These are phyloP conservation scores for Crax fasciolata DNA, from an alignment of 2,797 vertebrate genomes.

Conservation along the genomic window DNA sequence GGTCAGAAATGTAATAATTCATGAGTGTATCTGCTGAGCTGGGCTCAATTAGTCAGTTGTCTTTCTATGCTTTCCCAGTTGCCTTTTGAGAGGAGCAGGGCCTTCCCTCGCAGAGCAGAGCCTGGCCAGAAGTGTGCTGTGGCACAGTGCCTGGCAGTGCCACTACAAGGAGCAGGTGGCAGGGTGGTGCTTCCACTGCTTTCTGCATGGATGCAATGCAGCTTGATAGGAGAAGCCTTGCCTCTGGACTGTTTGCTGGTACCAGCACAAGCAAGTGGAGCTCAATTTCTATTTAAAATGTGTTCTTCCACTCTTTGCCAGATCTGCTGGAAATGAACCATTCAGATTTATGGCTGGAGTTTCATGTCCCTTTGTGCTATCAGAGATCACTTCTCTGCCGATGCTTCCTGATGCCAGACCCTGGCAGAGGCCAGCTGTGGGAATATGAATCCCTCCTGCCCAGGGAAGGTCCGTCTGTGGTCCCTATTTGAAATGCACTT, in stretches of 20 bases:
- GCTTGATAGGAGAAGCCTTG: not conserved
- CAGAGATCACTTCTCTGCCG: not conserved
- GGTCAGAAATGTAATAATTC: slow-evolving; percentile 71
- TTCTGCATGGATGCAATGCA: not conserved
- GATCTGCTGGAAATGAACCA: not conserved
- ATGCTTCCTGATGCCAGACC: not conserved
- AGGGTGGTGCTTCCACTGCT: not conserved
- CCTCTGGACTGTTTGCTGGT: not conserved
- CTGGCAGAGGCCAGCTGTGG: not conserved
- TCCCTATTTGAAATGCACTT: not conserved
- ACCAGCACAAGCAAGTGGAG: not conserved
- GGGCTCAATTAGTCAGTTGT: not conserved
- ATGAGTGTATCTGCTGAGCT: slow-evolving; percentile 34
- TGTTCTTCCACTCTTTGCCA: not conserved
- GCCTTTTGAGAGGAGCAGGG: not conserved
- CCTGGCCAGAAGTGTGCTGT: not conserved
- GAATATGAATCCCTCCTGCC: not conserved
- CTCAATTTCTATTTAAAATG: not conserved
- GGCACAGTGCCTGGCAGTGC: not conserved
- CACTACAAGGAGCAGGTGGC: slow-evolving; percentile 9
- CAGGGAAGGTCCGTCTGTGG: not conserved
- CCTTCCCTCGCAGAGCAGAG: not conserved
- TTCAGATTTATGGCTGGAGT: not conserved
- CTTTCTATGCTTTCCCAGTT: not conserved
- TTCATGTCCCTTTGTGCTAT: not conserved